Conservation (phyloP, 2,888 invertebrate genomes). For the Polia nebulosa region DNA sequence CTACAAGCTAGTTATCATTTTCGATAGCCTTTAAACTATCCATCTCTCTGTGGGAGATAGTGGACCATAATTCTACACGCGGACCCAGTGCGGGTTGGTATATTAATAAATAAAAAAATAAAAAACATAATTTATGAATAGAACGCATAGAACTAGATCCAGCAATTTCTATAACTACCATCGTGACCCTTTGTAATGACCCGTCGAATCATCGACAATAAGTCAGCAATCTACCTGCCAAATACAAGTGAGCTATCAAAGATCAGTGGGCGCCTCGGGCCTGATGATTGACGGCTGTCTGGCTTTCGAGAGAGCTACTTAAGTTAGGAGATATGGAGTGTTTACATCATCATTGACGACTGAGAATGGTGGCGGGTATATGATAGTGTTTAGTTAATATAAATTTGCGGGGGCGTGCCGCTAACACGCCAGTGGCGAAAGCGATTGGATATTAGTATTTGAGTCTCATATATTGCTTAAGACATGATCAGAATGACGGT, state of each 20-base stretch:
- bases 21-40: too few relatives aligned
- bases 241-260: constrained; percentile 83
- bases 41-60: too few relatives aligned
- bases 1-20: too few relatives aligned
- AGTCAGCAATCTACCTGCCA: constrained; percentile 77
- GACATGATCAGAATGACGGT: not conserved
- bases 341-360: constrained; percentile 49
- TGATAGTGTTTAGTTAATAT: constrained; percentile 20
- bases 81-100: too few relatives aligned
- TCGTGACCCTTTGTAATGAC: constrained; percentile 52
- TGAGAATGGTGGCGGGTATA: constrained; percentile 16
- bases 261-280: constrained; percentile 76
- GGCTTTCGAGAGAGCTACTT: constrained; percentile 54
- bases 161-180: constrained; percentile 23
- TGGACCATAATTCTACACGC: too few relatives aligned
- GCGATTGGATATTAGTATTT: not conserved
- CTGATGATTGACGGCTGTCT: constrained; percentile 70
- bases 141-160: constrained; percentile 28
- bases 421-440: not conserved
- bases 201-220: constrained; percentile 69
- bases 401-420: constrained; percentile 24
- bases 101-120: too few relatives aligned
- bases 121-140: too few relatives aligned
- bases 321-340: constrained; percentile 41
- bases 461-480: not conserved